Conservation (phyloP, 2,888 invertebrate genomes). For the Acronicta leporina region DNA sequence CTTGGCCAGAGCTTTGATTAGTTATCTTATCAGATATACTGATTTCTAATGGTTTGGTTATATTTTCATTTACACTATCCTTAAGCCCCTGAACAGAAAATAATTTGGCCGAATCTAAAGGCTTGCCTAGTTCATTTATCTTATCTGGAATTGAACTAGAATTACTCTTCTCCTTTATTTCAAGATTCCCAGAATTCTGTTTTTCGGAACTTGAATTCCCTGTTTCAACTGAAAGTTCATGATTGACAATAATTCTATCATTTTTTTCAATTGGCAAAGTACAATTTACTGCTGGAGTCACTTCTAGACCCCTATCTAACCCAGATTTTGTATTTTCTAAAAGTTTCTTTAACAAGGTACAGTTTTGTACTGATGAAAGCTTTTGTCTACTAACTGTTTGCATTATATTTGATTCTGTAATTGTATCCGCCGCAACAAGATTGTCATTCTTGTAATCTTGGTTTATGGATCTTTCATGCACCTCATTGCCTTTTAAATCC, state of each 20-base stretch:
- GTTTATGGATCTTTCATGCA: slow-evolving; percentile 30
- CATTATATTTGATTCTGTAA: slow-evolving; percentile 46
- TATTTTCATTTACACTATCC: slow-evolving; percentile 71
- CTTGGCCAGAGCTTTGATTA: slow-evolving; percentile 82
- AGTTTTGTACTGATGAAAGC: slow-evolving; percentile 73
- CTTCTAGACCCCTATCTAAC: slow-evolving; percentile 64
- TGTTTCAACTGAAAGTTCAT: slow-evolving; percentile 48
- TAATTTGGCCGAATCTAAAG: slow-evolving; percentile 56
- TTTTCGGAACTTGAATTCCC: slow-evolving; percentile 52
- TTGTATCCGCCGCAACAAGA: slow-evolving; percentile 30
- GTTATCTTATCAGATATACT: slow-evolving; percentile 77
- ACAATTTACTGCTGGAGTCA: slow-evolving; percentile 60
- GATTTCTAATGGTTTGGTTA: slow-evolving; percentile 85
- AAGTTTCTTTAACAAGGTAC: slow-evolving; percentile 82
- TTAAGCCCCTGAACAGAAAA: slow-evolving; percentile 67
- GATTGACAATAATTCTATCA: slow-evolving; percentile 59
- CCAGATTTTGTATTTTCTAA: slow-evolving; percentile 78
- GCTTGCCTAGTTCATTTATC: slow-evolving; percentile 59
- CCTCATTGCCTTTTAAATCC: slow-evolving; percentile 26
- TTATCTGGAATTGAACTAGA: slow-evolving; percentile 57
- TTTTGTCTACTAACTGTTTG: slow-evolving; percentile 60
- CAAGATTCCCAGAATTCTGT: slow-evolving; percentile 53
- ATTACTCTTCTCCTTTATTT: slow-evolving; percentile 54
- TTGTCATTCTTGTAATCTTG: slow-evolving; percentile 40
- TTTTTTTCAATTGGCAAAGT: slow-evolving; percentile 57